Evolutionary conservation across 2,888 invertebrate genomes (phyloP).

Genomic region (Diaphora mendica): DNA sequence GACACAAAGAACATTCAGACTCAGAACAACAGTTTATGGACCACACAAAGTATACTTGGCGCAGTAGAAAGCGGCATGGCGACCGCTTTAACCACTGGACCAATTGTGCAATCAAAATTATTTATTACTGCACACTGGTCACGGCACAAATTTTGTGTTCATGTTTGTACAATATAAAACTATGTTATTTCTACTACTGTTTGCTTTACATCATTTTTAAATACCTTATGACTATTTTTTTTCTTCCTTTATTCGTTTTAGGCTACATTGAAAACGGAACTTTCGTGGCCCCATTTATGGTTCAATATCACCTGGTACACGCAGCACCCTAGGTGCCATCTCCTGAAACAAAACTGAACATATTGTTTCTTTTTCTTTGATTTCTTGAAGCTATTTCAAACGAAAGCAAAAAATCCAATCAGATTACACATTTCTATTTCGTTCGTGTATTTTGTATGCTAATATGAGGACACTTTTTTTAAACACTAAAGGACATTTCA

Average conservation of each 20-base stretch:
- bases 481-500: not conserved
- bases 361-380: constrained; percentile 12
- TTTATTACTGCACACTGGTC: too few species aligned
- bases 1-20: too few species aligned
- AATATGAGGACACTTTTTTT: not conserved
- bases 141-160: too few species aligned
- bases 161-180: not conserved
- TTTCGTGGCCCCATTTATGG: constrained; percentile 27
- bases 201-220: not conserved
- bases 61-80: too few species aligned
- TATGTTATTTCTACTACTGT: not conserved
- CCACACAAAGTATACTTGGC: too few species aligned
- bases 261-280: not conserved
- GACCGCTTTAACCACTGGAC: too few species aligned
- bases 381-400: constrained; percentile 8
- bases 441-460: not conserved
- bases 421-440: not conserved
- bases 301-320: constrained; percentile 41
- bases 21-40: too few species aligned
- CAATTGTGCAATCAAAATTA: too few species aligned
- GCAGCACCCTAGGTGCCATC: constrained; percentile 40
- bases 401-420: constrained; percentile 1
- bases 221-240: too few species aligned
- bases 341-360: constrained; percentile 2
- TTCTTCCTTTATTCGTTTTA: not conserved